A percentile compares a stretch with the other conserved stretches of the same genome.
These are phyloP conservation scores for Chironomus tepperi DNA, from an alignment of 1,140 invertebrate species.

Conservation along the genomic window DNA sequence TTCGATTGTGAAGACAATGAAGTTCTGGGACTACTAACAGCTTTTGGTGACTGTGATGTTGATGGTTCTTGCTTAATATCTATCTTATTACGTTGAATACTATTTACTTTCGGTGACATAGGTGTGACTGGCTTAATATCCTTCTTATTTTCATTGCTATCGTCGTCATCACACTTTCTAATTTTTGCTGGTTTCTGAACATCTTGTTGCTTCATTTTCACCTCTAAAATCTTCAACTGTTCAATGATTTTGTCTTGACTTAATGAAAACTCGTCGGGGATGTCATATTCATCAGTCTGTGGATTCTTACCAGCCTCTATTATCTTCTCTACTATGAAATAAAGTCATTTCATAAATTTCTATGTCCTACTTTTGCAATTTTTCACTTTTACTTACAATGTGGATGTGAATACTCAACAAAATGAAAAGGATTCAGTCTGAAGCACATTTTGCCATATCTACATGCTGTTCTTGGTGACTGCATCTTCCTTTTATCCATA, in stretches of 20 bases:
- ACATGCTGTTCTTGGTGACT: conserved; percentile 45
- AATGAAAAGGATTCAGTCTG: conserved; percentile 71
- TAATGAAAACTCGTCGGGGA: conserved; percentile 31
- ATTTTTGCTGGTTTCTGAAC: conserved; percentile 27
- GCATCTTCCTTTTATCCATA: background rate
- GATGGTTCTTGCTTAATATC: background rate
- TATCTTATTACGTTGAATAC: background rate
- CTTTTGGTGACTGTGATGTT: no score
- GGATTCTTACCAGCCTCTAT: conserved; percentile 27
- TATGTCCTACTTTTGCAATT: conserved; percentile 33
- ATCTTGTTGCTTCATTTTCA: conserved; percentile 30
- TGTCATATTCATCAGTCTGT: background rate
- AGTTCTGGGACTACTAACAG: background rate
- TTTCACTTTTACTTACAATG: conserved; percentile 50
- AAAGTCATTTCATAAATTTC: conserved; percentile 36
- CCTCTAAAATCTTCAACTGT: conserved; percentile 43
- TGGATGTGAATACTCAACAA: conserved; percentile 67
- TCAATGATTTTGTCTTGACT: conserved; percentile 41
- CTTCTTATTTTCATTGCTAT: background rate
- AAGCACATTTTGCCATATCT: conserved; percentile 66
- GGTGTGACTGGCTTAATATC: background rate
- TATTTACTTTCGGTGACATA: background rate
- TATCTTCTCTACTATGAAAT: conserved; percentile 46
- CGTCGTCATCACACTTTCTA: conserved; percentile 24
- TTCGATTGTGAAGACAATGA: background rate